phyloP scores from a whole-genome alignment of 2,888 invertebrate genomes.

The Plusia festucae region DNA sequence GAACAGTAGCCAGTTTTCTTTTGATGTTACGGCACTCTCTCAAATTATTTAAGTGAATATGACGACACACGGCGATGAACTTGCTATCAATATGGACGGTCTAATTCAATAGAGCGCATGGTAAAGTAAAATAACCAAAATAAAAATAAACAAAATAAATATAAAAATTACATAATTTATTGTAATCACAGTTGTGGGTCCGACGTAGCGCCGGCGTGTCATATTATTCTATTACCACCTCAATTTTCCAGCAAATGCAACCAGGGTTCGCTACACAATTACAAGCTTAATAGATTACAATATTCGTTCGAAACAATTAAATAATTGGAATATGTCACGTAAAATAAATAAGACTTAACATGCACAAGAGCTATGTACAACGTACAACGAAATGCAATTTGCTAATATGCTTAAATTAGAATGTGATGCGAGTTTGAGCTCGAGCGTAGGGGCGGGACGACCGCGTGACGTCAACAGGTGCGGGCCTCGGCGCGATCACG shows the following conservation, averaged over 20 bases:
- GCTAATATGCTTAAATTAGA: slow-evolving; percentile 73
- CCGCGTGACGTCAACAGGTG: slow-evolving; percentile 39
- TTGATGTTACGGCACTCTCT: slow-evolving; percentile 23
- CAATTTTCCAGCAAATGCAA: slow-evolving; percentile 64
- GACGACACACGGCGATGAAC: slow-evolving; percentile 8
- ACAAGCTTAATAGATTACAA: slow-evolving; percentile 65
- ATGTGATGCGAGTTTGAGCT: slow-evolving; percentile 67
- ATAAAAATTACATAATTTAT: slow-evolving; percentile 83
- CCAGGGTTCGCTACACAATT: slow-evolving; percentile 60
- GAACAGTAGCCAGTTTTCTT: slow-evolving; percentile 23
- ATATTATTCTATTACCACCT: slow-evolving; percentile 59
- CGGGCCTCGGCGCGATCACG: slow-evolving; percentile 90
- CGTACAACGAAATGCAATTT: slow-evolving; percentile 84
- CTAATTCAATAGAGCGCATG: slow-evolving; percentile 42
- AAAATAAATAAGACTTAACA: slow-evolving; percentile 74
- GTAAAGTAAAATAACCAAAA: slow-evolving; percentile 60
- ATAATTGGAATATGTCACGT: slow-evolving; percentile 63
- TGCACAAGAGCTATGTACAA: slow-evolving; percentile 83
- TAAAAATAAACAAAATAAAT: slow-evolving; percentile 67
- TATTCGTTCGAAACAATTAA: slow-evolving; percentile 45
- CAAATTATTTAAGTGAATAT: slow-evolving; percentile 22
- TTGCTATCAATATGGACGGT: slow-evolving; percentile 21
- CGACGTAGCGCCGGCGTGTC: slow-evolving; percentile 60
- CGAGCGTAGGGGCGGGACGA: slow-evolving; percentile 38
- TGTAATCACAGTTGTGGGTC: slow-evolving; percentile 82